phyloP scores from a whole-genome alignment of 1,140 invertebrate species.

The Tetragnatha versicolor region DNA sequence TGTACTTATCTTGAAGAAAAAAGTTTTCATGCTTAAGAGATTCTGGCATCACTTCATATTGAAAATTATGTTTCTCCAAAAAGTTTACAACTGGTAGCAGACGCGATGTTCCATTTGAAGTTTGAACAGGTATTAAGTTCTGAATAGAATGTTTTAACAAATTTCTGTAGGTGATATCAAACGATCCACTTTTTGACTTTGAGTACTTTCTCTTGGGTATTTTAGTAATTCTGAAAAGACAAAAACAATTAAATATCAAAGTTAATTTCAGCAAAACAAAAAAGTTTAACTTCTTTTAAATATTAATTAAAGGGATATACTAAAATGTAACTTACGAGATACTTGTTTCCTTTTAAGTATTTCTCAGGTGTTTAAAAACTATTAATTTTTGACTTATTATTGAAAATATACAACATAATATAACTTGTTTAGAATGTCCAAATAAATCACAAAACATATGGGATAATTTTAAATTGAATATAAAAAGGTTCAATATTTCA shows the following conservation, averaged over 20 bases:
- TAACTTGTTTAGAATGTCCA: no score
- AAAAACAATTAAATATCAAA: neutral
- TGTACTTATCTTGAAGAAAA: conserved; percentile 31
- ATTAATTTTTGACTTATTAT: no score
- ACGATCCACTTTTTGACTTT: neutral
- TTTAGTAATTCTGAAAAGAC: neutral
- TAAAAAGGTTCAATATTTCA: no score
- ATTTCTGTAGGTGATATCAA: neutral
- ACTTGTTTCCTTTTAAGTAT: no score
- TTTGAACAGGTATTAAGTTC: neutral
- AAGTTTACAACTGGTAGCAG: conserved; percentile 13
- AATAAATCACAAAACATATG: no score
- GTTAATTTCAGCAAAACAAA: neutral
- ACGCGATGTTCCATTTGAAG: neutral
- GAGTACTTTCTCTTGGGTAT: neutral
- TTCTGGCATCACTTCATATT: conserved; percentile 22
- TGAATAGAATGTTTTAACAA: neutral
- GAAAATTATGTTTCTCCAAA: conserved; percentile 10
- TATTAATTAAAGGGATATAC: no score
- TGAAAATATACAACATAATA: no score
- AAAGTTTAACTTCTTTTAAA: no score
- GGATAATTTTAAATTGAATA: no score
- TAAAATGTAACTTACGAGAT: no score
- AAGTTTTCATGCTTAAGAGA: neutral
- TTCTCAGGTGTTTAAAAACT: no score